phyloP scores from a whole-genome alignment of 2,888 invertebrate genomes.

The Pristionchus arcanus region DNA sequence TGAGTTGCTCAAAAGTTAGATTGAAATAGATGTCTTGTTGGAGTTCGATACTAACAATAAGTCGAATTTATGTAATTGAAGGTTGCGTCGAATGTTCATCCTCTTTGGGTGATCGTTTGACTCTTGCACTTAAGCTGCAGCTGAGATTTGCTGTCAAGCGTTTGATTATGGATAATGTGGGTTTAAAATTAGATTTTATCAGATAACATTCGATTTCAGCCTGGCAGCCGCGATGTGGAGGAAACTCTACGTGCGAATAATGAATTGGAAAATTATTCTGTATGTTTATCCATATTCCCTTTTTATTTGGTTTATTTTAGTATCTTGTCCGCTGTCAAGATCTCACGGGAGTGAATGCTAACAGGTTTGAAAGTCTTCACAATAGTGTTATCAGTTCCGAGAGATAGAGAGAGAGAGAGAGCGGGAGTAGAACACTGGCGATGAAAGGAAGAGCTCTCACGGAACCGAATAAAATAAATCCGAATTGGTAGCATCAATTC shows the following conservation, averaged over 20 bases:
- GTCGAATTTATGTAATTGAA: neutral
- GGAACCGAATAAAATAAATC: neutral
- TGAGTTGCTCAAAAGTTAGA: neutral
- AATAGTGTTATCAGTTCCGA: too few species aligned
- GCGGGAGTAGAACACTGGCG: too few species aligned
- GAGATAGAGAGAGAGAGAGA: too few species aligned
- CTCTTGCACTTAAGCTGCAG: neutral
- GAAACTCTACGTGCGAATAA: neutral
- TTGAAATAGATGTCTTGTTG: too few species aligned
- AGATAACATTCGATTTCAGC: neutral
- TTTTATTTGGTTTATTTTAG: neutral
- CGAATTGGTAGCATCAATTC: neutral
- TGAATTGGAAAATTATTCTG: neutral
- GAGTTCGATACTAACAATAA: too few species aligned
- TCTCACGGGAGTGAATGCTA: neutral
- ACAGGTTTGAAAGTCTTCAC: too few species aligned
- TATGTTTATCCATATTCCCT: neutral
- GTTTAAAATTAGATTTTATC: too few species aligned
- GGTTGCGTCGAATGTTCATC: neutral
- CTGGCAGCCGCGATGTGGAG: neutral
- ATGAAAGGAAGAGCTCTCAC: too few species aligned
- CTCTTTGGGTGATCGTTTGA: neutral
- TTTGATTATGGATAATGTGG: neutral
- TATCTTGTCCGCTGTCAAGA: neutral
- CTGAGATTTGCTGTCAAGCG: slow-evolving; percentile 1